Percentiles rank a stretch among this genome's conserved stretches.
These are phyloP conservation scores for Poecilia velifera DNA, from an alignment of 2,797 vertebrate species.

Conservation along the genomic window DNA sequence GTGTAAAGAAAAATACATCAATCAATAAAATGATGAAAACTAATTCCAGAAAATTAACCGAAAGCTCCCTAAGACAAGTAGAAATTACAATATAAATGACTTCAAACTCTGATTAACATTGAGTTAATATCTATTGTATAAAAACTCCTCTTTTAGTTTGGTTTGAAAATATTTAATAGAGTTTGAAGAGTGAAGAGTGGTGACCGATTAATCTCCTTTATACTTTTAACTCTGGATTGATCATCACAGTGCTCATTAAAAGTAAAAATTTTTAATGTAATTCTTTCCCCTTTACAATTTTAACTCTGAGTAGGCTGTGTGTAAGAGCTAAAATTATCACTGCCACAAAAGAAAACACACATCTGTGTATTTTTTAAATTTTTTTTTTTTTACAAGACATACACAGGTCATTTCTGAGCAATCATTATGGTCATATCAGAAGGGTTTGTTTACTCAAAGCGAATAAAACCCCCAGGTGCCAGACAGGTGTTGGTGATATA, in stretches of 20 bases:
- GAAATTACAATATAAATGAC: background rate
- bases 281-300: background rate
- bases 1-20: background rate
- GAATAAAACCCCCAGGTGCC: background rate
- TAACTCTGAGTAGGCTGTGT: background rate
- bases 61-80: background rate
- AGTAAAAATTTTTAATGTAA: background rate
- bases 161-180: background rate
- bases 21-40: background rate
- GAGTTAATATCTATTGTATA: background rate
- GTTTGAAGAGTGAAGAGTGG: background rate
- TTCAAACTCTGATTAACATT: background rate
- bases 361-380: background rate
- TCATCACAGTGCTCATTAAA: background rate
- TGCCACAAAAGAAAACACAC: background rate
- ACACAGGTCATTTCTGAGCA: background rate
- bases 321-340: background rate
- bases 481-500: background rate
- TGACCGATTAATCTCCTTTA: background rate
- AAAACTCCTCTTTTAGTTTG: background rate
- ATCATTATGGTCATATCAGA: background rate
- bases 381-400: background rate
- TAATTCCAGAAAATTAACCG: background rate
- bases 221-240: background rate
- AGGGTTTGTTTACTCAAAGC: conserved; percentile 1